A percentile compares a stretch with the other conserved stretches of the same genome.
Conservation (phyloP, 1,140 invertebrate genomes). For the Cyclina sinensis region DNA sequence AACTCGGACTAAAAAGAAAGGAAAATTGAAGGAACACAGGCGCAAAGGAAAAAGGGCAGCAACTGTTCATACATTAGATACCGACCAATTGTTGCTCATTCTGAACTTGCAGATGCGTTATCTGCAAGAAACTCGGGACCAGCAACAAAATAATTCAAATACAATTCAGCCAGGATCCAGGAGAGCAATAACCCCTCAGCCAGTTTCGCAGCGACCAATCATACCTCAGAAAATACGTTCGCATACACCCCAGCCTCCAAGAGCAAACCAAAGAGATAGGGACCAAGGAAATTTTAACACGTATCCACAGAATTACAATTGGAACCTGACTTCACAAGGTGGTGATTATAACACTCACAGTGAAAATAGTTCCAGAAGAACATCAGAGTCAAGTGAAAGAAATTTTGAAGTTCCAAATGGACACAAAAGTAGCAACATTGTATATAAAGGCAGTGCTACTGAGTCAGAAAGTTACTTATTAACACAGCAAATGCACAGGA, state of each 20-base stretch:
- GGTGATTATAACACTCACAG: not conserved
- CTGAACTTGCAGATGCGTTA: slow-evolving; percentile 82
- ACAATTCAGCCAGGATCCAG: slow-evolving; percentile 21
- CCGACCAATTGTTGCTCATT: slow-evolving; percentile 81
- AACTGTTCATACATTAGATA: slow-evolving; percentile 81
- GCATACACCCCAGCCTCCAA: slow-evolving; percentile 78
- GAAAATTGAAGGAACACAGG: slow-evolving; percentile 78
- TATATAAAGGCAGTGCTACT: not conserved
- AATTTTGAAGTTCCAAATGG: not conserved
- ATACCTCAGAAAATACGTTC: slow-evolving; percentile 75
- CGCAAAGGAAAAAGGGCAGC: slow-evolving; percentile 76
- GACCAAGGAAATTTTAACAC: slow-evolving; percentile 1
- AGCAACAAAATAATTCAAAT: slow-evolving; percentile 56
- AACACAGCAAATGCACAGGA: slow-evolving; percentile 27
- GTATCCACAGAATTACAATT: slow-evolving; percentile 30
- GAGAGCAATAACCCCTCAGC: slow-evolving; percentile 71
- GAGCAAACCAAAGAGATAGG: slow-evolving; percentile 24
- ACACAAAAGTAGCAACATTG: not conserved
- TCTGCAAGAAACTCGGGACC: slow-evolving; percentile 77
- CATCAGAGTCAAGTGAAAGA: slow-evolving; percentile 48
- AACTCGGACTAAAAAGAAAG: slow-evolving; percentile 62
- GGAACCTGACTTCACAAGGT: slow-evolving; percentile 32
- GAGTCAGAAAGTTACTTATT: slow-evolving; percentile 29
- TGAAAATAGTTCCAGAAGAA: slow-evolving; percentile 49
- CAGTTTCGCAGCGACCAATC: slow-evolving; percentile 63